Evolutionary conservation across 1,140 invertebrate genomes (phyloP), one percentile per base, ranked within the genome.

Genomic region (Aphelenchoides avenae): DNA sequence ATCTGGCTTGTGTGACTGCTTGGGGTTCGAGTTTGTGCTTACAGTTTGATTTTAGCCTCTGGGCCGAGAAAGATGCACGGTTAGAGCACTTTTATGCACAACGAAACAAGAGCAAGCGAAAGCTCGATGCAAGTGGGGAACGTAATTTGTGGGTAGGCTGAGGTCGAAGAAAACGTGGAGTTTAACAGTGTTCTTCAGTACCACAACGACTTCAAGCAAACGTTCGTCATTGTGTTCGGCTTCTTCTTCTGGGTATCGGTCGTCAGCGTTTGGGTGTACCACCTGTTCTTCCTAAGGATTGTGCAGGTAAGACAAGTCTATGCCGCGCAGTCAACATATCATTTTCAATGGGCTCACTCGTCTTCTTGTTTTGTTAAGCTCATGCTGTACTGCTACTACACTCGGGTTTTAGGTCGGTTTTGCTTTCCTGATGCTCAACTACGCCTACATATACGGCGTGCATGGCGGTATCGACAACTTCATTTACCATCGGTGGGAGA

Each of bases 201-300:
- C 7, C 61, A 34, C 26, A 70, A 76, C 29, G 33, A 54, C 15
- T 46, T 22, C 11, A 40, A 36, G 4, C 68, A 73, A n/a, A 31
- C 31, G 11, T 42, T 46, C 40, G 57, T 62, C n/a, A 75, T 70
- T 53, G 20, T 75, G 4, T 75, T 72, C 41, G 67, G 70, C 18
- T 73, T 74, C 29, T 61, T 30, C 36, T 74, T 74, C 41, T 74
- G 71, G 71, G 26, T 70, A 31, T 46, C 42, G 24, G 71, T 74
- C 2, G 64, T 70, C 27, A 29, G 31, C n/a, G 53, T 75, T 26
- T 74, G 75, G 60, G 36, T 53, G 5, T 74, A 73, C 52, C 71
- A 74, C 46, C 53, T 74, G 13, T 42, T 49, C 29, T 74, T 77
- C 49, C 34, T 74, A 33, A 37, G 40, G n/a, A 59, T 71, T 39